Conservation (phyloP, 2,113 vertebrate genomes). For the Lasiurus cinereus region DNA sequence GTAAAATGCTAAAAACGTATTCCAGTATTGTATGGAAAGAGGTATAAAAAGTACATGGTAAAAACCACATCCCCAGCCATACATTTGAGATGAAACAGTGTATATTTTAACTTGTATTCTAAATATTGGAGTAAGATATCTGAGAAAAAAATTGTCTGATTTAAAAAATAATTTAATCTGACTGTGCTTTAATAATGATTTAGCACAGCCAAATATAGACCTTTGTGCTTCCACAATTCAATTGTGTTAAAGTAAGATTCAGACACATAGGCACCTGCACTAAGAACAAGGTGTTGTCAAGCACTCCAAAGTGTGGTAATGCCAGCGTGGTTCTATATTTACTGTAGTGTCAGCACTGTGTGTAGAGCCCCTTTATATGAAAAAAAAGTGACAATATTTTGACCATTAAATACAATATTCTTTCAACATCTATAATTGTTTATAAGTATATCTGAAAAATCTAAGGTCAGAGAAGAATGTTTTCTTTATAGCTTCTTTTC, state of each 20-base stretch:
- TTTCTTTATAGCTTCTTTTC: neutral
- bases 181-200: neutral
- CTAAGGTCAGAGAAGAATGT: neutral
- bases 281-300: neutral
- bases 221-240: neutral
- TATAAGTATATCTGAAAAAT: neutral
- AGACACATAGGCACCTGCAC: neutral
- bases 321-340: neutral
- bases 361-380: neutral
- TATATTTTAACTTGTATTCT: neutral
- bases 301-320: neutral
- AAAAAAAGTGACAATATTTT: neutral
- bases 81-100: neutral
- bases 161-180: neutral
- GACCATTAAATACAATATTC: neutral
- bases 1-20: neutral
- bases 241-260: neutral
- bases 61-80: neutral
- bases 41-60: neutral
- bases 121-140: neutral
- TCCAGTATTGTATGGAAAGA: neutral
- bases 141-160: neutral
- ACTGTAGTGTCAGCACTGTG: neutral
- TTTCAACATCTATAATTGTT: neutral
- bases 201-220: neutral